These are phyloP conservation scores for Dyspetes luteomarginatus DNA, from an alignment of 2,888 invertebrate genomes.

Conservation along the genomic window DNA sequence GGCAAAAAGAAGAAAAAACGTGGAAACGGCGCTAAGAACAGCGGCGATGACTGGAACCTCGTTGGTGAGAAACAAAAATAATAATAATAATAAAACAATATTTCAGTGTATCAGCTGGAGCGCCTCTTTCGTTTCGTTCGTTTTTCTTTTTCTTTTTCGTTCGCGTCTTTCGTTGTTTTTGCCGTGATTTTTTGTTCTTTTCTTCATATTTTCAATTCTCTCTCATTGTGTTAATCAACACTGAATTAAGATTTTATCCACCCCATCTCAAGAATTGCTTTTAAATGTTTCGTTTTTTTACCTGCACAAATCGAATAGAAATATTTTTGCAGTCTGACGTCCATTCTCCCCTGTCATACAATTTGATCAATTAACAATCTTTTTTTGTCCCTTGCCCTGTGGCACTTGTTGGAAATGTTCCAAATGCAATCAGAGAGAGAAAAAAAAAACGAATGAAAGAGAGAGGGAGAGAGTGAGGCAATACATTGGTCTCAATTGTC, in stretches of 20 bases:
- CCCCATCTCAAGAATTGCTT: no score
- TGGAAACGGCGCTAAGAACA: constrained; percentile 78
- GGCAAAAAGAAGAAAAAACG: constrained; percentile 82
- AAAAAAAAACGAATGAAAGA: constrained; percentile 54
- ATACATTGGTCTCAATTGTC: constrained; percentile 42
- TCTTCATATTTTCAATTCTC: constrained; percentile 15
- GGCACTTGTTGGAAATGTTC: neutral
- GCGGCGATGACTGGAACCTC: constrained; percentile 83
- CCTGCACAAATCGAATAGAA: no score
- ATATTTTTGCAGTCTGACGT: no score
- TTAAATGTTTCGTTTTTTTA: no score
- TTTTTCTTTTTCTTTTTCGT: constrained; percentile 21
- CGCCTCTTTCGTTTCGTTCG: constrained; percentile 50
- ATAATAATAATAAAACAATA: constrained; percentile 60
- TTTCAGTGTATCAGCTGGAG: constrained; percentile 52
- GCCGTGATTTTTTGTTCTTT: constrained; percentile 16
- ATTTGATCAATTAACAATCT: no score
- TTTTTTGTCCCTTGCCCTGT: no score
- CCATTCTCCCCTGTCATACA: no score
- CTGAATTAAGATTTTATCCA: neutral
- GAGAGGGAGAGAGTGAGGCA: constrained; percentile 58
- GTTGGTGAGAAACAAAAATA: constrained; percentile 82
- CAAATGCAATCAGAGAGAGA: neutral
- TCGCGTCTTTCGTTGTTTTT: constrained; percentile 6
- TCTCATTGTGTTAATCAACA: constrained; percentile 20